phyloP scores from a whole-genome alignment of 2,888 invertebrate species.

The Lottia gigantea region DNA sequence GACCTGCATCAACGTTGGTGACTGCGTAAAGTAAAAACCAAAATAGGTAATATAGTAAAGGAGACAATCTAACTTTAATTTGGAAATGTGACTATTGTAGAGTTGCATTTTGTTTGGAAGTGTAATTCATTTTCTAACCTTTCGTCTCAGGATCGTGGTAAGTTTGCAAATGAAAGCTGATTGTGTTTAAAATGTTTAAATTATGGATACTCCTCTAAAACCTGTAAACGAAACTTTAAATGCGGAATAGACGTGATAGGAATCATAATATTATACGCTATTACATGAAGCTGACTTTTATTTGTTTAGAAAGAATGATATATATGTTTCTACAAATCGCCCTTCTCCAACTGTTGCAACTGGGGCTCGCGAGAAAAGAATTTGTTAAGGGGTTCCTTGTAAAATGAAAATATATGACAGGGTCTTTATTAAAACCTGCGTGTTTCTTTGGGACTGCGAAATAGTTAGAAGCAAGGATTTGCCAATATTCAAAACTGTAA shows the following conservation, averaged over 20 bases:
- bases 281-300: background rate
- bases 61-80: no score
- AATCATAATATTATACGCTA: background rate
- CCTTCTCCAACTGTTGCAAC: background rate
- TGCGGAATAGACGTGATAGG: background rate
- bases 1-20: background rate
- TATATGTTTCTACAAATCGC: background rate
- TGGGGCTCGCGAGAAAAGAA: background rate
- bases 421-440: background rate
- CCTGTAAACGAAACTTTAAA: background rate
- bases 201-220: background rate
- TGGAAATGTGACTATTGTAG: background rate
- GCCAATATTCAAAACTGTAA: background rate
- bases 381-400: background rate
- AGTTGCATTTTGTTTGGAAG: background rate
- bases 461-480: background rate
- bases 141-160: background rate
- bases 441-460: background rate
- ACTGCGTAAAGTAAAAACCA: background rate
- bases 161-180: background rate
- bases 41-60: no score
- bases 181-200: background rate
- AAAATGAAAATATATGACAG: background rate
- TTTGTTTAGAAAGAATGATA: background rate
- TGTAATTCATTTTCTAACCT: background rate